Conservation (phyloP, 2,888 invertebrate species). For the Disparrhopalites patrizii region DNA sequence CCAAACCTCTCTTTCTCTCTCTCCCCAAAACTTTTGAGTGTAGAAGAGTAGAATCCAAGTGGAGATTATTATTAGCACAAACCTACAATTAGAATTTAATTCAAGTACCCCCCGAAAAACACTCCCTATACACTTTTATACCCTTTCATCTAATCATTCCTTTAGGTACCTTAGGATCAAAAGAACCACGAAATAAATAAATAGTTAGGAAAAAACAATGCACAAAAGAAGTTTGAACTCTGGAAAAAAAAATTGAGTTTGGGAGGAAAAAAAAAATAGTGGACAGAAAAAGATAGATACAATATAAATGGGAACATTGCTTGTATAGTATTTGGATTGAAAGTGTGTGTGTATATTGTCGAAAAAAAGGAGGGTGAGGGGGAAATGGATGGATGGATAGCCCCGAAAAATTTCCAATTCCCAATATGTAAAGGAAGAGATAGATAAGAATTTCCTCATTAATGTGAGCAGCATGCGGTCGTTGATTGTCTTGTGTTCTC, state of each 20-base stretch:
- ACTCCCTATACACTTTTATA: too few species aligned
- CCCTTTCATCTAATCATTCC: too few species aligned
- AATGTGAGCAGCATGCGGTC: constrained; percentile 48
- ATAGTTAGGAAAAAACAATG: constrained; percentile 18
- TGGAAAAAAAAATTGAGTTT: too few species aligned
- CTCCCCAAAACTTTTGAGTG: too few species aligned
- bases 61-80: constrained; percentile 8
- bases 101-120: constrained; percentile 1
- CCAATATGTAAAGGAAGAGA: constrained; percentile 32
- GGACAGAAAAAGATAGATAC: too few species aligned
- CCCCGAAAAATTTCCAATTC: constrained; percentile 29
- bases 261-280: too few species aligned
- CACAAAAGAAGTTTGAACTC: constrained; percentile 29
- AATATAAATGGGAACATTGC: too few species aligned
- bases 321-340: too few species aligned
- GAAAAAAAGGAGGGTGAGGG: background rate
- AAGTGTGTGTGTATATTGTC: constrained; percentile 20
- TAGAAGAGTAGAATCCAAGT: too few species aligned
- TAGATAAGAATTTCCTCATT: constrained; percentile 49
- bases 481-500: constrained; percentile 48
- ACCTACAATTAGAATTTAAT: constrained; percentile 9
- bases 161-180: too few species aligned
- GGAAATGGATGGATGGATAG: constrained; percentile 17
- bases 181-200: background rate
- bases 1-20: too few species aligned